Conservation (phyloP, 2,113 vertebrate genomes). For the Zonotrichia leucophrys region DNA sequence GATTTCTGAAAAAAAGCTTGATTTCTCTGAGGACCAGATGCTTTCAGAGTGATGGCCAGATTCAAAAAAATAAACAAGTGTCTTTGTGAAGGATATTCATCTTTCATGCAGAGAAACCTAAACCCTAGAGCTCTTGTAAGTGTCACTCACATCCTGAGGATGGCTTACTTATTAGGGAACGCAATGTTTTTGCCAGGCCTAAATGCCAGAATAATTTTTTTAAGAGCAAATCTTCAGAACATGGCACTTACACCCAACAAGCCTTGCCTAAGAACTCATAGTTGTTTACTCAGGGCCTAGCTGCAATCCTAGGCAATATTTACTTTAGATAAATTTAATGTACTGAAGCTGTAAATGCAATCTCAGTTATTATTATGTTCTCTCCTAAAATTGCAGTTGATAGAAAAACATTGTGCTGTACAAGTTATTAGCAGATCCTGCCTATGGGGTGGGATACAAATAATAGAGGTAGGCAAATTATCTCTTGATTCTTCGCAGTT, state of each 20-base stretch:
- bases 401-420: neutral
- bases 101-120: neutral
- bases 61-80: constrained; percentile 5
- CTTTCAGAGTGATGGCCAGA: neutral
- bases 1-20: neutral
- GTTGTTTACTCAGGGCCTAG: neutral
- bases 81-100: neutral
- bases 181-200: neutral
- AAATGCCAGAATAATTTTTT: neutral
- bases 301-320: neutral
- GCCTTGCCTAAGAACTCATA: neutral
- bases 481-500: neutral
- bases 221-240: neutral
- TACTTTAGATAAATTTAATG: neutral
- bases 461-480: neutral
- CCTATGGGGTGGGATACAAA: neutral
- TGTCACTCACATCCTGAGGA: neutral
- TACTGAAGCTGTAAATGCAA: constrained; percentile 14
- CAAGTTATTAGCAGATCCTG: neutral
- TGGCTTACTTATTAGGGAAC: neutral
- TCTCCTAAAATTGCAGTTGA: neutral
- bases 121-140: neutral
- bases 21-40: neutral
- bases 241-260: neutral
- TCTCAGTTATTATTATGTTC: neutral